phyloP scores from a whole-genome alignment of 92 coral and sea anemone genomes.

The Ricordea florida region DNA sequence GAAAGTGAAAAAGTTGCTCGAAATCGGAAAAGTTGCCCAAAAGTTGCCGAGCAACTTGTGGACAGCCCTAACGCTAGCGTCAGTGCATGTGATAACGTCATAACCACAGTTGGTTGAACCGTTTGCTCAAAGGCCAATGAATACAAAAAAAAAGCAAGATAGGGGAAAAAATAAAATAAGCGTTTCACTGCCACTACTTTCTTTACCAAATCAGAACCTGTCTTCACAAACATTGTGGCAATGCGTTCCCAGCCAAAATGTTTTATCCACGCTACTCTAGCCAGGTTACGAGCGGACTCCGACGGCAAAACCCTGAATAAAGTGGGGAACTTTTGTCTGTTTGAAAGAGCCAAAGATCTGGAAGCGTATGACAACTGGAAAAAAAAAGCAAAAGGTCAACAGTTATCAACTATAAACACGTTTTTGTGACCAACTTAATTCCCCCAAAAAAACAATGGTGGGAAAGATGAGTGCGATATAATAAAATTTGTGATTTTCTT shows the following conservation, averaged over 20 bases:
- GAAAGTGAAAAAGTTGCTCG: no score
- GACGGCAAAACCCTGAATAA: conserved; percentile 91
- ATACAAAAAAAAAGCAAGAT: no score
- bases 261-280: conserved; percentile 81
- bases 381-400: neutral
- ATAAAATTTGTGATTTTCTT: no score
- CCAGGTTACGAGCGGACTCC: conserved; percentile 91
- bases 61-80: no score
- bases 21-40: no score
- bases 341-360: conserved; percentile 79
- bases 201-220: conserved; percentile 79
- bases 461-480: no score
- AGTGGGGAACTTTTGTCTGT: conserved; percentile 77
- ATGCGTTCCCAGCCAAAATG: conserved; percentile 84
- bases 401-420: neutral
- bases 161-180: neutral
- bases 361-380: conserved; percentile 90
- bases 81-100: no score
- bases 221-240: conserved; percentile 81
- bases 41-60: no score
- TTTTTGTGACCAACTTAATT: neutral
- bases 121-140: no score
- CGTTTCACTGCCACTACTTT: neutral
- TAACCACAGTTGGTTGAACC: no score
- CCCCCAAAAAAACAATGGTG: no score